Evolutionary conservation across 37 sponge, comb jelly and placozoan species (phyloP), one percentile per base, ranked within the genome.

Genomic region (Axinella damicornis): DNA sequence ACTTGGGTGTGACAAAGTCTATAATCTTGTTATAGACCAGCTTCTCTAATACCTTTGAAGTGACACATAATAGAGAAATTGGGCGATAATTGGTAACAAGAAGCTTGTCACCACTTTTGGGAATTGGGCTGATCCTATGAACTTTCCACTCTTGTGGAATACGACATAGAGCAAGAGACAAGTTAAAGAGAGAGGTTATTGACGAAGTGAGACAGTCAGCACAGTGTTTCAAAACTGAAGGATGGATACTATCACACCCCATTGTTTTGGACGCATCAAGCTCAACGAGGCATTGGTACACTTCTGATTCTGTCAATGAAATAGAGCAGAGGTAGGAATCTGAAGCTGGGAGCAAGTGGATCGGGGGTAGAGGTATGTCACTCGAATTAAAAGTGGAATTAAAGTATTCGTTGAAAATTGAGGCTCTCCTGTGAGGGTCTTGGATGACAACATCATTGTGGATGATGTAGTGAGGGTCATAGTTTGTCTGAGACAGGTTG

Each of bases 141-240:
- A 66, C 31, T 53, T 73, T 74, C 77, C 85, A 84, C 34, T 84
- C 85, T 24, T 15, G 5, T 12, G 82, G 82, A 67, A 81, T 53
- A 38, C 16, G 12, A 20, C 55, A 54, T n/a, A 56, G 46, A 4
- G 24, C 35, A 6, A 83, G 12, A 20, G 74, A 24, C 34, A 37
- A 1, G 2, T 0, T 0, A 33, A 77, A 85, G 1, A 72, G 55
- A 31, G 61, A 65, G 31, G 15, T 34, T 19, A 78, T 54, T 30
- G 73, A 74, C 0, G 1, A n/a, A 63, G 2, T 53, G 6, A 84
- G 76, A 0, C 76, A 69, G 0, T 35, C 0, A 5, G 84, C 27
- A 73, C 76, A 65, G 9, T n/a, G 11, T 46, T 74, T 84, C 19
- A 84, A 57, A 0, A 84, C 9, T 20, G 61, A 33, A 55, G 75